Conservation (phyloP, 2,113 vertebrate genomes). For the Neolamprologus ventralis region DNA sequence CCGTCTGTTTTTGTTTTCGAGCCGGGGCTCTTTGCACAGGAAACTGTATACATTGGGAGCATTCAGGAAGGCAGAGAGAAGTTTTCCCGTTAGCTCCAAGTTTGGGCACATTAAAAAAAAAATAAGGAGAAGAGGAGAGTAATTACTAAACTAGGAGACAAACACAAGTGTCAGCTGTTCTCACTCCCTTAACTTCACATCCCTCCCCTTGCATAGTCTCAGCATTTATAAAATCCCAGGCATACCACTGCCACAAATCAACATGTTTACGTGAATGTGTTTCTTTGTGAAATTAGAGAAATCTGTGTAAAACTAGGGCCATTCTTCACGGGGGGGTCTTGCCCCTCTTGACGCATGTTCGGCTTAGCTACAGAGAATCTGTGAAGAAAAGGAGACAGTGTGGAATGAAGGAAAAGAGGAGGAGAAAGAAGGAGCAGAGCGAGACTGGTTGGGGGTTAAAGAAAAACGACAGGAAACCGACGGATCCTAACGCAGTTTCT, state of each 20-base stretch:
- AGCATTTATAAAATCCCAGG: conserved; percentile 28
- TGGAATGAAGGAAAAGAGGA: conserved; percentile 68
- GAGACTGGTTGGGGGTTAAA: conserved; percentile 49
- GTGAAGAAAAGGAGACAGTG: conserved; percentile 52
- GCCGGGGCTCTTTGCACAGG: conserved; percentile 71
- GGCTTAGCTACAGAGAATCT: conserved; percentile 29
- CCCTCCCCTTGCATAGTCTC: conserved; percentile 28
- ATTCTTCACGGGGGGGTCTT: neutral
- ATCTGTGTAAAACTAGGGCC: neutral
- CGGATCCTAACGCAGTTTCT: conserved; percentile 54
- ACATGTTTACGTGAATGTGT: neutral
- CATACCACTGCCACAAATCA: conserved; percentile 20
- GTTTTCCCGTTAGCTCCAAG: conserved; percentile 63
- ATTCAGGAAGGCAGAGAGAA: conserved; percentile 70
- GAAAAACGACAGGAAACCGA: conserved; percentile 65
- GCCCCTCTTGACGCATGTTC: neutral
- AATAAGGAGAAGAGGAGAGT: conserved; percentile 41
- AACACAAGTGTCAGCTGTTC: conserved; percentile 59
- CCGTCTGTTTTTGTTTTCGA: conserved; percentile 75
- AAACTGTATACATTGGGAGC: conserved; percentile 75
- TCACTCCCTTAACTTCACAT: conserved; percentile 33
- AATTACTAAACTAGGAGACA: conserved; percentile 48
- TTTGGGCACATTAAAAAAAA: conserved; percentile 23
- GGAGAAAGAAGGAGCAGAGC: conserved; percentile 53
- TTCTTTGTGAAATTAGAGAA: neutral